Percentiles rank a stretch among this genome's conserved stretches.
phyloP scores from a whole-genome alignment of 2,797 vertebrate genomes.

The Macropodus opercularis region DNA sequence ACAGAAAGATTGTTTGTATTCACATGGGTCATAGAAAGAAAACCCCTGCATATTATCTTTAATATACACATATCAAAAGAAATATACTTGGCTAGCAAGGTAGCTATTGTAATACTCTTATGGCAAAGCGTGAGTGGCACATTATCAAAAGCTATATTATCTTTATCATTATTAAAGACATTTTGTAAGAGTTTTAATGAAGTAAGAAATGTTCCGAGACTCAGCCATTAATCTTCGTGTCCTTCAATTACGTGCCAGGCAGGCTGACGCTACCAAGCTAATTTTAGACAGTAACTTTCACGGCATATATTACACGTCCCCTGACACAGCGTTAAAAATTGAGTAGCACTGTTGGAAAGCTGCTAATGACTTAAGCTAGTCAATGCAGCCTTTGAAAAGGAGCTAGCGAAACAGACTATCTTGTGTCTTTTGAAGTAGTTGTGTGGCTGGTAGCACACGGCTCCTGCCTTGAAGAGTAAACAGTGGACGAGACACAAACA shows the following conservation, averaged over 20 bases:
- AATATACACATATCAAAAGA: not conserved
- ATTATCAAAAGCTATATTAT: not conserved
- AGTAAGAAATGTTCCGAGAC: not conserved
- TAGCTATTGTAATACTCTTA: constrained; percentile 16
- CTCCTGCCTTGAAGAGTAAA: not conserved
- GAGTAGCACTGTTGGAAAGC: not conserved
- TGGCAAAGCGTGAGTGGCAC: not conserved
- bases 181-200: constrained; percentile 18
- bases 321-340: not conserved
- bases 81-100: not conserved
- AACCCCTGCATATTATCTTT: not conserved
- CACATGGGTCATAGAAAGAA: not conserved
- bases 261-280: not conserved
- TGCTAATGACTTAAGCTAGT: not conserved
- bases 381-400: not conserved
- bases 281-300: not conserved
- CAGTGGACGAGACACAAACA: not conserved
- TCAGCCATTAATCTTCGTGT: not conserved
- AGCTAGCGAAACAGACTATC: not conserved
- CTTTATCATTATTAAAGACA: not conserved
- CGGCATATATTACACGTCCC: not conserved
- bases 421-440: not conserved
- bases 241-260: not conserved
- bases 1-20: not conserved
- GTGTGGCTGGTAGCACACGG: not conserved